phyloP scores from a whole-genome alignment of 2,888 invertebrate genomes.

The Epirrhoe tristata region DNA sequence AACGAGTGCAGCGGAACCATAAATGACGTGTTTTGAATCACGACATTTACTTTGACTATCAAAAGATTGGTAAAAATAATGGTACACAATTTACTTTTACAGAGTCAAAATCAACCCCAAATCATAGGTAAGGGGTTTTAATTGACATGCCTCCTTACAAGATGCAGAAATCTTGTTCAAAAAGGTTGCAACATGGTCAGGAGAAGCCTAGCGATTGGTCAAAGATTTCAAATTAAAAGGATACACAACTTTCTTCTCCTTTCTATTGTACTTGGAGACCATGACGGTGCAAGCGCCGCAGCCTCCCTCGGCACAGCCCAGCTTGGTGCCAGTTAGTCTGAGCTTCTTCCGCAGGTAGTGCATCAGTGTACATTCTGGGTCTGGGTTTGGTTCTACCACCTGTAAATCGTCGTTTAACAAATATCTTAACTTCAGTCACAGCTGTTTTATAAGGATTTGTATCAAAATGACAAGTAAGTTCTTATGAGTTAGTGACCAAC shows the following conservation, averaged over 20 bases:
- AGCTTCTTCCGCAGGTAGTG: slow-evolving; percentile 94
- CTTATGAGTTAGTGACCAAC: too few species aligned
- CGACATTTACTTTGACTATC: not conserved
- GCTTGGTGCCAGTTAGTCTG: slow-evolving; percentile 93
- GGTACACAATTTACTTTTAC: too few species aligned
- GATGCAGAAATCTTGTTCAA: too few species aligned
- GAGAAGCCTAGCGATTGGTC: too few species aligned
- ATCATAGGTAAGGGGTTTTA: too few species aligned
- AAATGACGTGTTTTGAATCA: not conserved
- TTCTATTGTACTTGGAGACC: slow-evolving; percentile 91
- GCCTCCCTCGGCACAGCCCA: slow-evolving; percentile 98
- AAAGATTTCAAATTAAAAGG: slow-evolving; percentile 58
- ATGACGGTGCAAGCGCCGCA: slow-evolving; percentile 98
- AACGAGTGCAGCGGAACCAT: not conserved
- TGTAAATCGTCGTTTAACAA: slow-evolving; percentile 59
- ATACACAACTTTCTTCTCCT: slow-evolving; percentile 79
- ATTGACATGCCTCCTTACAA: too few species aligned
- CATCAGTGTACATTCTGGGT: slow-evolving; percentile 95
- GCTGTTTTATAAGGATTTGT: not conserved
- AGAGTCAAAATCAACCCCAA: too few species aligned
- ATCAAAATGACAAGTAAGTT: too few species aligned
- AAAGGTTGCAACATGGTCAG: too few species aligned
- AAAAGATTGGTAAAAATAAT: too few species aligned
- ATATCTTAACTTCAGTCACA: not conserved
- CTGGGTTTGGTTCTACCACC: slow-evolving; percentile 90